A percentile compares a stretch with the other conserved stretches of the same genome.
Evolutionary conservation across 1,140 invertebrate species (phyloP).

Genomic region (Aphaenogaster ashmeadi): DNA sequence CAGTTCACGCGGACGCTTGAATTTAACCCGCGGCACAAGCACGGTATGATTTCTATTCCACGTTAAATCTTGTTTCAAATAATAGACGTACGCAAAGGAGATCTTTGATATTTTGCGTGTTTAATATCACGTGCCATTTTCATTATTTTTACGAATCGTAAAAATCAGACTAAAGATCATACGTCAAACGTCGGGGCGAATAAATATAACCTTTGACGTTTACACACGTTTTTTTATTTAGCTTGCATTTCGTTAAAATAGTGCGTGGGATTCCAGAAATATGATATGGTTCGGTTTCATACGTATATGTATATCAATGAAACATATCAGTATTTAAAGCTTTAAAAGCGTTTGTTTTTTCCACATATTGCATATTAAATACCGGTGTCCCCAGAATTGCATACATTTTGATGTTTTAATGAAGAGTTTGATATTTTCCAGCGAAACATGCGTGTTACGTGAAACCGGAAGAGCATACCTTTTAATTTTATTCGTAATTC

Average conservation of each 20-base stretch:
- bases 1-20: neutral
- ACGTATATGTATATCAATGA: neutral
- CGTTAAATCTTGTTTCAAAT: neutral
- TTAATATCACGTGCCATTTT: neutral
- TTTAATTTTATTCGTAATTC: constrained; percentile 23
- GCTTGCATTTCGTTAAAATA: neutral
- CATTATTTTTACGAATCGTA: neutral
- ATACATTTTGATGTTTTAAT: constrained; percentile 1
- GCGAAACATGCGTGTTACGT: neutral
- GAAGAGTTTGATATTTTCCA: neutral
- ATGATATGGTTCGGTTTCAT: neutral
- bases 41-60: neutral
- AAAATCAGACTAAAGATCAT: constrained; percentile 3
- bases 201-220: neutral
- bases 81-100: neutral
- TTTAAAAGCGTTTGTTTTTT: neutral
- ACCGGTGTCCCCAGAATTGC: neutral
- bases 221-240: neutral
- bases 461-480: neutral
- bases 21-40: neutral
- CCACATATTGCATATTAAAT: neutral
- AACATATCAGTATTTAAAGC: neutral
- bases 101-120: constrained; percentile 20
- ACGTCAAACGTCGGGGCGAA: neutral
- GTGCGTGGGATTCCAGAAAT: neutral